Conservation (phyloP, 2,888 invertebrate genomes). For the Cephonodes hylas region DNA sequence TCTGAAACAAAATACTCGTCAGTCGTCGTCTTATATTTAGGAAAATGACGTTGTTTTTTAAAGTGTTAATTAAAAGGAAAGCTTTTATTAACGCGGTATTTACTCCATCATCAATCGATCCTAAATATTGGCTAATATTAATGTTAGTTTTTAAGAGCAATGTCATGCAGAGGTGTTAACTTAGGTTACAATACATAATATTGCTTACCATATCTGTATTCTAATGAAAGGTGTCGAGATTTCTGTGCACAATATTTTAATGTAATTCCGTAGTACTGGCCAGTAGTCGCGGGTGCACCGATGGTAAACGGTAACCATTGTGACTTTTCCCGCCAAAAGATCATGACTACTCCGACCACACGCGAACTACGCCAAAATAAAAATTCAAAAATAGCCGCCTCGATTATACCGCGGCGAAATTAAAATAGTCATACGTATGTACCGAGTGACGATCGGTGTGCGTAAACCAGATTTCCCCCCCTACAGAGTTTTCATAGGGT, state of each 20-base stretch:
- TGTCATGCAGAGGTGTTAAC: too few relatives aligned
- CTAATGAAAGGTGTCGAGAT: neutral
- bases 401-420: conserved; percentile 64
- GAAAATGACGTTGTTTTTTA: too few relatives aligned
- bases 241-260: neutral
- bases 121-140: too few relatives aligned
- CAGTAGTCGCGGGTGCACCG: conserved; percentile 45
- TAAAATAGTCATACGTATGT: conserved; percentile 64
- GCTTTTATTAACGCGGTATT: too few relatives aligned
- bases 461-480: conserved; percentile 56
- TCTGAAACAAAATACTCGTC: too few relatives aligned
- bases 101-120: too few relatives aligned
- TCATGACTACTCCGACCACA: conserved; percentile 66
- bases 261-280: conserved; percentile 11
- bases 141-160: too few relatives aligned
- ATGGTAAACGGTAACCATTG: conserved; percentile 53
- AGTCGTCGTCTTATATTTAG: too few relatives aligned
- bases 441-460: conserved; percentile 37
- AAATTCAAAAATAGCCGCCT: conserved; percentile 74
- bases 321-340: conserved; percentile 76
- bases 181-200: neutral
- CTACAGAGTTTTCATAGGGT: conserved; percentile 54
- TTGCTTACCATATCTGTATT: conserved; percentile 12
- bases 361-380: conserved; percentile 80
- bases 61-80: too few relatives aligned